phyloP scores from a whole-genome alignment of 2,797 vertebrate genomes.

The Mormyrus proboscirostris region DNA sequence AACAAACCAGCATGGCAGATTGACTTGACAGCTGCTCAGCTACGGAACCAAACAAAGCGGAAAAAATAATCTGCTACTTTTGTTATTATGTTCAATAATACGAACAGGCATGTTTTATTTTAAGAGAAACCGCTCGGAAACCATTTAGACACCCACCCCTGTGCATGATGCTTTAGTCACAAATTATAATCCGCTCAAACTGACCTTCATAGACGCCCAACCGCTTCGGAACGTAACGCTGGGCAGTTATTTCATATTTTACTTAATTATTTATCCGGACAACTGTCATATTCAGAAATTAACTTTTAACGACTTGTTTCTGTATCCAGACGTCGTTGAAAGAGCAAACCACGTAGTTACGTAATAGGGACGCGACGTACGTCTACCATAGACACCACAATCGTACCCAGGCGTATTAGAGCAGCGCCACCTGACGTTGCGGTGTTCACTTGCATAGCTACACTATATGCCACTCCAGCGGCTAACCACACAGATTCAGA shows the following conservation, averaged over 20 bases:
- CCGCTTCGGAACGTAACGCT: slow-evolving; percentile 10
- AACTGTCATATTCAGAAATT: not conserved
- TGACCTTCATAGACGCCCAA: slow-evolving; percentile 28
- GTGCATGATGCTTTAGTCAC: slow-evolving; percentile 4
- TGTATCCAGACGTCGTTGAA: not conserved
- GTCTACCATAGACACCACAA: not conserved
- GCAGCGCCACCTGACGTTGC: not conserved
- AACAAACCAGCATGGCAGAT: not conserved
- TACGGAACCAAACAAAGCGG: not conserved
- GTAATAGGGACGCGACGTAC: not conserved
- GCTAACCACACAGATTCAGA: not conserved
- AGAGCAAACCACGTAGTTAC: not conserved
- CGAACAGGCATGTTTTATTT: not conserved
- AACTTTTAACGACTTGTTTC: not conserved
- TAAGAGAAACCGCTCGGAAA: not conserved
- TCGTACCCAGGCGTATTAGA: not conserved
- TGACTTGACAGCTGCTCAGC: not conserved
- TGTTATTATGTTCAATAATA: not conserved
- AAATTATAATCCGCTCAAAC: slow-evolving; percentile 18
- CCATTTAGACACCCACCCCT: not conserved
- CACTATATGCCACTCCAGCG: not conserved
- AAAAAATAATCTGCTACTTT: not conserved
- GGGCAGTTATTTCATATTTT: slow-evolving; percentile 17
- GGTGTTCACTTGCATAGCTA: not conserved
- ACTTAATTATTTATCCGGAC: not conserved